Base-by-base conservation (phyloP, 2,113 vertebrate species). In the Entosphenus tridentatus region DNA sequence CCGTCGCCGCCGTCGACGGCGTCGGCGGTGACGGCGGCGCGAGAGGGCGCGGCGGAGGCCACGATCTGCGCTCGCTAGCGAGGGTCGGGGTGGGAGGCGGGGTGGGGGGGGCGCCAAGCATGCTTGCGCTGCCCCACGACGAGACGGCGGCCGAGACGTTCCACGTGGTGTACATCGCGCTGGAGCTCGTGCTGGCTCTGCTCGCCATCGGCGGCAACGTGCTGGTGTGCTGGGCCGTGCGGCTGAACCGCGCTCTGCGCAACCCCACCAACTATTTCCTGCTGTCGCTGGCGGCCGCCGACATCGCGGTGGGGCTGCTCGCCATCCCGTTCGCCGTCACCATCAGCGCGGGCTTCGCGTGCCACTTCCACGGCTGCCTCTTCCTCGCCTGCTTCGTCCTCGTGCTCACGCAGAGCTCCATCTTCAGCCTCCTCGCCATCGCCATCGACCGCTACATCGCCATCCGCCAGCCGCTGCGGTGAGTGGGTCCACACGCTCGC, bases 191-290 rank as follows among this genome's bases (percentile, higher is more conserved):
- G 81, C 93, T 96, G 0, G 92, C 90, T 0, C 74, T 82, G 68
- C 77, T 96, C 80, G 87, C 92, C 8, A 78, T 97, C 73, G 73
- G 95, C 81, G 92, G 92, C 56, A 97, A 97, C 17, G 82, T 95
- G 74, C 79, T 97, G 72, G 92, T 97, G 73, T 95, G 89, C 80
- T 97, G 92, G 92, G 92, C 92, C 0, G 92, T 96, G 72, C 83
- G 80, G 70, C 74, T 91, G 71, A 96, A 96, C 74, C 90, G 85
- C 80, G 93, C 92, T 79, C 78, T 97, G 74, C 92, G 91, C 81
- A 97, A 80, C 72, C 87, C 90, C 81, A 97, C 92, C 77, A 95
- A 97, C 79, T 93, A 86, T 74, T 96, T 96, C 0, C 86, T 96
- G 80, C 90, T 88, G 73, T 96, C 92, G 0, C 79, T 96, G 79